These are phyloP conservation scores for Lampropteryx suffumata DNA, from an alignment of 2,888 invertebrate genomes.

Conservation along the genomic window DNA sequence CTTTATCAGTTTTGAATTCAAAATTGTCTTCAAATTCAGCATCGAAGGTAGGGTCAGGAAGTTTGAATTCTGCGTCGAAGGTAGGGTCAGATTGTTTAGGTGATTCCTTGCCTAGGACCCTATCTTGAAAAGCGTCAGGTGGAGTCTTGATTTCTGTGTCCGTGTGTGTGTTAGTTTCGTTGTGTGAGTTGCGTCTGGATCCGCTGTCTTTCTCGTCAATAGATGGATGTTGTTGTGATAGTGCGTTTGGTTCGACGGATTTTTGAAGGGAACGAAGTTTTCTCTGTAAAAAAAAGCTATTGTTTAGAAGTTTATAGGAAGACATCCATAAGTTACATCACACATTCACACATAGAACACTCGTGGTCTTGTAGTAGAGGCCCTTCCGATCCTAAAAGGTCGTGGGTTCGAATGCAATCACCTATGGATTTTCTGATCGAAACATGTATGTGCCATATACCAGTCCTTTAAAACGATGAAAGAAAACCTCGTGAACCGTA, in stretches of 20 bases:
- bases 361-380: too few species aligned
- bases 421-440: too few species aligned
- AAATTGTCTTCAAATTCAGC: constrained; percentile 48
- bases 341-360: too few species aligned
- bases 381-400: too few species aligned
- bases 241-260: constrained; percentile 74
- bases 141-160: constrained; percentile 45
- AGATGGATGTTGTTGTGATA: constrained; percentile 59
- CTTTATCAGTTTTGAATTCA: constrained; percentile 51
- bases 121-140: constrained; percentile 44
- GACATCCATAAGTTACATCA: too few species aligned
- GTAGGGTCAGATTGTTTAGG: constrained; percentile 44
- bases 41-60: constrained; percentile 58
- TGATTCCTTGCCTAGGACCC: constrained; percentile 45
- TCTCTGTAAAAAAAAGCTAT: constrained; percentile 67
- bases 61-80: constrained; percentile 36
- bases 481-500: too few species aligned
- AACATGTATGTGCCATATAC: too few species aligned
- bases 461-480: too few species aligned
- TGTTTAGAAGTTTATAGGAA: too few species aligned
- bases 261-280: constrained; percentile 86
- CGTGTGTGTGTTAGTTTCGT: constrained; percentile 31
- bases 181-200: constrained; percentile 44
- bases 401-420: too few species aligned
- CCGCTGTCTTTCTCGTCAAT: constrained; percentile 67